Conservation (phyloP, 1,140 invertebrate species). For the Leptoteleia sp. region DNA sequence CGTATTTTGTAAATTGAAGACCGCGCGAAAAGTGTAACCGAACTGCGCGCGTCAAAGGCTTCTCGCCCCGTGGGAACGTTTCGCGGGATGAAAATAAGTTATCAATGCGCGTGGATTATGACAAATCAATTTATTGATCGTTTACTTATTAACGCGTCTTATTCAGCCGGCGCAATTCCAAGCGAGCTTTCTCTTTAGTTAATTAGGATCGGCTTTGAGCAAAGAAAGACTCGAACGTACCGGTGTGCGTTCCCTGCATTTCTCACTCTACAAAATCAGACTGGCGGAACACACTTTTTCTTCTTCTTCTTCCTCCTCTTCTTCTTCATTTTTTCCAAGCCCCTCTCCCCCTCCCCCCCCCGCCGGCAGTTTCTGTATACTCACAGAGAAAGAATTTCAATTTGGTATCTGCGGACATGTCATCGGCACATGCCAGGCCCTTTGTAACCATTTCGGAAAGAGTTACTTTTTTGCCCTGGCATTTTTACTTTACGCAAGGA, state of each 20-base stretch:
- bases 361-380: conserved; percentile 5
- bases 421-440: conserved; percentile 14
- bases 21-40: background rate
- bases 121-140: conserved; percentile 25
- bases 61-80: too few relatives aligned
- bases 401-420: conserved; percentile 15
- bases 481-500: conserved; percentile 5
- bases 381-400: conserved; percentile 15
- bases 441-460: conserved; percentile 10
- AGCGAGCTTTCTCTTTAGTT: conserved; percentile 31
- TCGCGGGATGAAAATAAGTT: conserved; percentile 5
- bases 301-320: too few relatives aligned
- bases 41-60: too few relatives aligned
- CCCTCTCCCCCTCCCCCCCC: too few relatives aligned
- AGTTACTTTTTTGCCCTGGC: background rate
- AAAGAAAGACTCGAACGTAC: conserved; percentile 15
- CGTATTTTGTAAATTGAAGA: background rate
- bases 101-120: conserved; percentile 8
- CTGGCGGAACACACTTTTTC: conserved; percentile 8
- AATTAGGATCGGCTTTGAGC: conserved; percentile 42
- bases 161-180: background rate
- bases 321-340: conserved; percentile 8
- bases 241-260: conserved; percentile 25
- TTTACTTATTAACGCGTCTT: conserved; percentile 18
- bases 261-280: conserved; percentile 17